Evolutionary conservation across 2,888 invertebrate species (phyloP).

Genomic region (Tanytarsus gracilentus): DNA sequence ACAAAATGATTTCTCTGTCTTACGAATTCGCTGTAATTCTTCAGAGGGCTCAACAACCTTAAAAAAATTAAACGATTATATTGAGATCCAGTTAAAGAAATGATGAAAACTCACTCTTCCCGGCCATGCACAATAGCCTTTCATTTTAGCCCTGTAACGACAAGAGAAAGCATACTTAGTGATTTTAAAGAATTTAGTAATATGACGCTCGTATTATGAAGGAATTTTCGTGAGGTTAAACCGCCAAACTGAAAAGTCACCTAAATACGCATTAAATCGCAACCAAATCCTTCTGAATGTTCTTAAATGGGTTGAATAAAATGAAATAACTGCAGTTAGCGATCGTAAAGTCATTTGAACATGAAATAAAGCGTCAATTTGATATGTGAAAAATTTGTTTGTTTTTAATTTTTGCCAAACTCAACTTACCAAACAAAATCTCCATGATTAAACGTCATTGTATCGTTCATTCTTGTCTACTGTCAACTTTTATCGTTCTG

Average conservation of each 20-base stretch:
- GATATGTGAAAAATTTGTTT: neutral
- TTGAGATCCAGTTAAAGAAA: conserved; percentile 1
- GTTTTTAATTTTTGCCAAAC: conserved; percentile 3
- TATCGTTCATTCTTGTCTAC: neutral
- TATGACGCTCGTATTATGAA: too few relatives aligned
- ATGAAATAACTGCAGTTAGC: too few relatives aligned
- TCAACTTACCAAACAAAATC: conserved; percentile 24
- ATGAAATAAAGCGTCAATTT: neutral
- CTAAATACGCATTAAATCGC: too few relatives aligned
- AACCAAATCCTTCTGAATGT: too few relatives aligned
- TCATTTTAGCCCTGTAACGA: conserved; percentile 91
- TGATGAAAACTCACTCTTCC: conserved; percentile 74
- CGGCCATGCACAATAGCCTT: conserved; percentile 94
- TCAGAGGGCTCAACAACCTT: conserved; percentile 76
- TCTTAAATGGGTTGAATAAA: too few relatives aligned
- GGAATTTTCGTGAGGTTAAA: neutral
- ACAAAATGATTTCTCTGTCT: conserved; percentile 67
- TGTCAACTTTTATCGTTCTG: neutral
- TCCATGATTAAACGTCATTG: neutral
- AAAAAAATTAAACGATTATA: conserved; percentile 37
- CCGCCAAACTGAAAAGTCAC: too few relatives aligned
- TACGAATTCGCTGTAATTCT: conserved; percentile 65
- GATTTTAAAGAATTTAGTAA: neutral
- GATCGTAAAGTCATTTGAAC: too few relatives aligned
- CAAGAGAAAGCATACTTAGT: conserved; percentile 32